Evolutionary conservation across 2,888 invertebrate genomes (phyloP).

Genomic region (Epirrita christyi): DNA sequence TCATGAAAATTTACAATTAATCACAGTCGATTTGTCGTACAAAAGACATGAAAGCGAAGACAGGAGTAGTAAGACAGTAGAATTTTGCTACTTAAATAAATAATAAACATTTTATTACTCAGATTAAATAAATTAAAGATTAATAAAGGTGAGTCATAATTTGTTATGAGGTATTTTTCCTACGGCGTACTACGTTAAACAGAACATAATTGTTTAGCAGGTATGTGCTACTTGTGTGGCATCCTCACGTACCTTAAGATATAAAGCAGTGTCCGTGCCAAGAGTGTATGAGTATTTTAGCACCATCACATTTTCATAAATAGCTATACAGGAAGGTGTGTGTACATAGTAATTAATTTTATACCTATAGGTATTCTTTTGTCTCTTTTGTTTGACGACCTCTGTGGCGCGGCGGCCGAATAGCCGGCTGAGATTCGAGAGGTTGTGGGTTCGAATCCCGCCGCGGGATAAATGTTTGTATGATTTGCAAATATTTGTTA

Average conservation of each 20-base stretch:
- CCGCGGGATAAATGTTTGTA: no score
- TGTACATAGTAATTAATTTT: neutral
- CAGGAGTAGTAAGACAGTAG: neutral
- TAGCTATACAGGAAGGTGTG: neutral
- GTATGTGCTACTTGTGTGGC: constrained; percentile 20
- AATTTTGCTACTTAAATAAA: neutral
- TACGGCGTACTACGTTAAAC: no score
- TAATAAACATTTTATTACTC: neutral
- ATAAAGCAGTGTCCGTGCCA: constrained; percentile 8
- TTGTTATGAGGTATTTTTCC: neutral
- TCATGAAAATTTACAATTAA: no score
- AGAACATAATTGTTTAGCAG: no score
- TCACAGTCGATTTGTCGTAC: neutral
- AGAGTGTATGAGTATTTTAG: constrained; percentile 5
- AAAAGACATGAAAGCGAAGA: neutral
- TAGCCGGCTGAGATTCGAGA: no score
- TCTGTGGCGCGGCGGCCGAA: no score
- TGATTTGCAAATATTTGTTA: no score
- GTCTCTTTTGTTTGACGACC: no score
- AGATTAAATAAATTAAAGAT: neutral
- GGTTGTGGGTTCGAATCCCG: no score
- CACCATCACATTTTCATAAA: constrained; percentile 6
- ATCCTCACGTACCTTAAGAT: constrained; percentile 11
- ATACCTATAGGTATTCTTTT: no score
- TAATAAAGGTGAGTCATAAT: neutral